A percentile compares a stretch with the other conserved stretches of the same genome.
These are phyloP conservation scores for Apus apus DNA, from an alignment of 2,113 vertebrate species.

Conservation along the genomic window DNA sequence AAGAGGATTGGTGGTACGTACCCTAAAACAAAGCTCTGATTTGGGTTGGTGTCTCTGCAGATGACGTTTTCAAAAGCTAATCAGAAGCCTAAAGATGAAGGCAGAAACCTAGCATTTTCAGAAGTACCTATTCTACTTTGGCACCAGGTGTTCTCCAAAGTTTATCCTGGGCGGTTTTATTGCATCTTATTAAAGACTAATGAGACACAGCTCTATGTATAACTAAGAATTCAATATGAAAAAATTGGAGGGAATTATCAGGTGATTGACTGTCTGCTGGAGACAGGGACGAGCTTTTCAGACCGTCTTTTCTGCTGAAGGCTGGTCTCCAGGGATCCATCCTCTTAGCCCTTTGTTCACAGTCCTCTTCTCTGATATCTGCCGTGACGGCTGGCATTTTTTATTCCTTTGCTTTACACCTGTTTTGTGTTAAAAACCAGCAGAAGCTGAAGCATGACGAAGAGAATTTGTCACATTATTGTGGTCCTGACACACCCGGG, in stretches of 20 bases:
- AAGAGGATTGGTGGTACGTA: not conserved
- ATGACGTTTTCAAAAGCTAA: not conserved
- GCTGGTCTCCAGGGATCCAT: not conserved
- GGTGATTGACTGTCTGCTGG: not conserved
- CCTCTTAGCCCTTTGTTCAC: not conserved
- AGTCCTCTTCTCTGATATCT: not conserved
- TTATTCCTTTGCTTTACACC: conserved; percentile 16
- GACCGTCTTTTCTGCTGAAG: not conserved
- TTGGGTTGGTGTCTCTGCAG: not conserved
- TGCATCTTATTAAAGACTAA: not conserved
- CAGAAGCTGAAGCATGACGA: not conserved
- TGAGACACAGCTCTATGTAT: not conserved
- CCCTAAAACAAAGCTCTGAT: not conserved
- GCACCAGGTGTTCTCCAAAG: not conserved
- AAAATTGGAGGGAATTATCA: not conserved
- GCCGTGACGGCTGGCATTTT: not conserved
- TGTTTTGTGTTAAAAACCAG: conserved; percentile 38
- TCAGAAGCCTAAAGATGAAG: not conserved
- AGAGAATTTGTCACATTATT: conserved; percentile 20
- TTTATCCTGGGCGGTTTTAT: not conserved
- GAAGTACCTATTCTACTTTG: not conserved
- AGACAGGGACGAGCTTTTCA: not conserved
- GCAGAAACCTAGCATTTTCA: fast-evolving
- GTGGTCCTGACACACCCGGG: not conserved
- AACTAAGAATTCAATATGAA: not conserved